Evolutionary conservation across 2,797 vertebrate species (phyloP).

Genomic region (Pangasius macronema): DNA sequence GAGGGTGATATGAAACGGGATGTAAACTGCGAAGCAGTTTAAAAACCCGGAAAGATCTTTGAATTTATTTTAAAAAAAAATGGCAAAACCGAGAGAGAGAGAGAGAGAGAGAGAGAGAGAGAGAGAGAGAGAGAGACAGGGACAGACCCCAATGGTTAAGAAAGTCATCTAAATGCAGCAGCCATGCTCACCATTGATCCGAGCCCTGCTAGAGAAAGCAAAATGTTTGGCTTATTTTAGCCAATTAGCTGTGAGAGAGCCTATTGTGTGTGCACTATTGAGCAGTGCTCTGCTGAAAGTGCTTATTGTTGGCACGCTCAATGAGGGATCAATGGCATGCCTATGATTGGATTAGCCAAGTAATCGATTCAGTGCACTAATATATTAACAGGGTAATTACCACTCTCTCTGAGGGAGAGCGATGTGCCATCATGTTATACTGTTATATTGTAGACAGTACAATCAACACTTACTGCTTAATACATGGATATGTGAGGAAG

Average conservation of each 20-base stretch:
- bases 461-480: slow-evolving; percentile 32
- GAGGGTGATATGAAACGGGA: slow-evolving; percentile 51
- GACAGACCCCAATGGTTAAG: slow-evolving; percentile 71
- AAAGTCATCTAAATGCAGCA: slow-evolving; percentile 88
- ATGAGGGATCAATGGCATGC: slow-evolving; percentile 87
- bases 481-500: not conserved
- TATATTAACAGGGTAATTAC: slow-evolving; percentile 98
- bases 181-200: slow-evolving; percentile 88
- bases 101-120: slow-evolving; percentile 54
- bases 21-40: slow-evolving; percentile 35
- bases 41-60: not conserved
- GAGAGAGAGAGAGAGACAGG: slow-evolving; percentile 49
- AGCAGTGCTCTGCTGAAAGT: slow-evolving; percentile 84
- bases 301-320: slow-evolving; percentile 85
- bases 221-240: slow-evolving; percentile 97
- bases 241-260: slow-evolving; percentile 91
- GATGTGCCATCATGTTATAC: slow-evolving; percentile 25
- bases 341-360: slow-evolving; percentile 92
- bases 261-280: slow-evolving; percentile 88
- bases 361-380: slow-evolving; percentile 94
- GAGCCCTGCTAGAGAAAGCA: slow-evolving; percentile 82
- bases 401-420: slow-evolving; percentile 71
- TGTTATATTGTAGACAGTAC: slow-evolving; percentile 34
- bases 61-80: not conserved
- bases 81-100: slow-evolving; percentile 32